Percentiles rank a stretch among this genome's conserved stretches.
Evolutionary conservation across 2,113 vertebrate genomes (phyloP).

Genomic region (Campylomormyrus numenius): DNA sequence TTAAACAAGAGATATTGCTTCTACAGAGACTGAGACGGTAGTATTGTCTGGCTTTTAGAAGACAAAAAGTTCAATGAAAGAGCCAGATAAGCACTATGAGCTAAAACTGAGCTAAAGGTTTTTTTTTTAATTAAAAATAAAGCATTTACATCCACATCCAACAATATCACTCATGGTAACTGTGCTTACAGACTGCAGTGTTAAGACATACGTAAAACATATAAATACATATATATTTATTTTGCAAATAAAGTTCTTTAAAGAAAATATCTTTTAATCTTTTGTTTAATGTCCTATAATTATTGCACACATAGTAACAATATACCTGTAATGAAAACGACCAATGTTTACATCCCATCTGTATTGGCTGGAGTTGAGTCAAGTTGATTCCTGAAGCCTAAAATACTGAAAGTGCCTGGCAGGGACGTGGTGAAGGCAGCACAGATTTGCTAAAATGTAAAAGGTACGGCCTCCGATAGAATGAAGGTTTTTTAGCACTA

Average conservation of each 20-base stretch:
- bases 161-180: conserved; percentile 16
- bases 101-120: conserved; percentile 7
- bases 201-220: conserved; percentile 7
- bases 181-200: conserved; percentile 11
- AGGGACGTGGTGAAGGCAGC: neutral
- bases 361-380: neutral
- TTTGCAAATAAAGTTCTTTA: conserved; percentile 12
- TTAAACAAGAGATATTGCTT: conserved; percentile 26
- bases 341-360: neutral
- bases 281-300: neutral
- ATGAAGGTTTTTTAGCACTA: conserved; percentile 24
- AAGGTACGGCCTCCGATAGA: neutral
- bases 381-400: neutral
- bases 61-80: neutral
- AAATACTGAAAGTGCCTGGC: conserved; percentile 8
- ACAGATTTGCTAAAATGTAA: neutral
- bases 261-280: conserved; percentile 2
- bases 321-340: neutral
- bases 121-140: neutral
- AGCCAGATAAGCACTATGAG: neutral
- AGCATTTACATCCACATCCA: conserved; percentile 37
- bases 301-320: conserved; percentile 9
- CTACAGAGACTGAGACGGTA: conserved; percentile 19
- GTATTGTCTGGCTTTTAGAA: conserved; percentile 15
- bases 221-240: neutral